Percentiles rank a stretch among this genome's conserved stretches.
Conservation (phyloP, 1,140 invertebrate genomes). For the Bombus consobrinus region DNA sequence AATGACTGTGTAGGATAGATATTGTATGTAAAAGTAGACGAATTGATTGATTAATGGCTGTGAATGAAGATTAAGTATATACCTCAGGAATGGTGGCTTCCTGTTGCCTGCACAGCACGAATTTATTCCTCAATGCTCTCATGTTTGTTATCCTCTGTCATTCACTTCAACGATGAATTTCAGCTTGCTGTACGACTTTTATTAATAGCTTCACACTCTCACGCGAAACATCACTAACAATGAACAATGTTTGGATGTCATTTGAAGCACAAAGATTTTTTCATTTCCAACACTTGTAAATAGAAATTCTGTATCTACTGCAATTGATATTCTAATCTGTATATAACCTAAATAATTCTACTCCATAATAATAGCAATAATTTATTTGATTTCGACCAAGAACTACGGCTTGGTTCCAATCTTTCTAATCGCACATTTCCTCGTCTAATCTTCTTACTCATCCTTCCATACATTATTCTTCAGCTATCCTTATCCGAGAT, state of each 20-base stretch:
- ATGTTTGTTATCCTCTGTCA: slow-evolving; percentile 16
- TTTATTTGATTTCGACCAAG: too few relatives aligned
- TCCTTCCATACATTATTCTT: too few relatives aligned
- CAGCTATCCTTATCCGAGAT: too few relatives aligned
- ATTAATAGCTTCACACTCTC: background rate
- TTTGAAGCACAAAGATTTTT: background rate
- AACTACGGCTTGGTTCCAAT: too few relatives aligned
- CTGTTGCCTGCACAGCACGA: slow-evolving; percentile 62
- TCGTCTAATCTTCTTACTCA: too few relatives aligned
- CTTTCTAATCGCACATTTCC: too few relatives aligned
- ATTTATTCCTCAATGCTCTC: slow-evolving; percentile 65
- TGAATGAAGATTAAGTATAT: slow-evolving; percentile 19
- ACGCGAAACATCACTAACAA: background rate
- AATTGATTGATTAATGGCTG: background rate
- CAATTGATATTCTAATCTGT: background rate
- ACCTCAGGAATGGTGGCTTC: slow-evolving; percentile 65
- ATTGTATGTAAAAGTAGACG: background rate
- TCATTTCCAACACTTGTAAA: background rate
- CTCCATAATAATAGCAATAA: too few relatives aligned
- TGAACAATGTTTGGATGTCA: background rate
- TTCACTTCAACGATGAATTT: background rate
- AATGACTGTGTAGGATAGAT: background rate
- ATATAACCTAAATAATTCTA: background rate
- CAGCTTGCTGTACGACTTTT: background rate
- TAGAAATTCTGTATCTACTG: background rate